These are phyloP conservation scores for Spermophilus dauricus DNA, from an alignment of 2,113 vertebrate species.

Conservation along the genomic window DNA sequence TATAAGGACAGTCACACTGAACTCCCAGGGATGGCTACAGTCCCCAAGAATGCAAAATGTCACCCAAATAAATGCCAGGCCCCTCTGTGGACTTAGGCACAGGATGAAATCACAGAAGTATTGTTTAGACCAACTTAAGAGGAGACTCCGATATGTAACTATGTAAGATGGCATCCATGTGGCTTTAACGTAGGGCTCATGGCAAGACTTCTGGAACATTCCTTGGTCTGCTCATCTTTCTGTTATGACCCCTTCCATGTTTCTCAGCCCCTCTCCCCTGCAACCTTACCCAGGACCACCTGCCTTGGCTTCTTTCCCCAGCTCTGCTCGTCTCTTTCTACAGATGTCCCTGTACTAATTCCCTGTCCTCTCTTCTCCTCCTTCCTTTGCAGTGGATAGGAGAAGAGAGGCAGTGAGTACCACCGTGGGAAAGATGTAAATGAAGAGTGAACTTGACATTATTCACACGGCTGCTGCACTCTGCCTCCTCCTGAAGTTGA, in stretches of 20 bases:
- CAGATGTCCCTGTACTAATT: not conserved
- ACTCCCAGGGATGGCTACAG: fast-evolving
- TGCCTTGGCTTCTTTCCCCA: not conserved
- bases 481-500: not conserved
- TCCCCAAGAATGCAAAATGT: fast-evolving
- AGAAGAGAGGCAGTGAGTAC: not conserved
- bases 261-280: not conserved
- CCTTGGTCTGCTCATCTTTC: fast-evolving
- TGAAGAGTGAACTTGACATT: too few relatives aligned
- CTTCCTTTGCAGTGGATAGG: not conserved
- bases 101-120: not conserved
- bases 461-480: fast-evolving
- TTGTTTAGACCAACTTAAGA: not conserved
- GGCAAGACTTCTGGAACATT: not conserved
- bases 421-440: fast-evolving
- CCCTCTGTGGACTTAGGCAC: not conserved
- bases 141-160: not conserved
- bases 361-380: fast-evolving
- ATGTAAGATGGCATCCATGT: not conserved
- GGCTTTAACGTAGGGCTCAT: not conserved
- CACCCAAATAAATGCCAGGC: not conserved
- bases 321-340: not conserved
- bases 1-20: not conserved
- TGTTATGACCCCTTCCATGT: fast-evolving
- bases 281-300: fast-evolving